Evolutionary conservation across 2,888 invertebrate species (phyloP), one percentile per base, ranked within the genome.

Genomic region (Hypsopygia costalis): DNA sequence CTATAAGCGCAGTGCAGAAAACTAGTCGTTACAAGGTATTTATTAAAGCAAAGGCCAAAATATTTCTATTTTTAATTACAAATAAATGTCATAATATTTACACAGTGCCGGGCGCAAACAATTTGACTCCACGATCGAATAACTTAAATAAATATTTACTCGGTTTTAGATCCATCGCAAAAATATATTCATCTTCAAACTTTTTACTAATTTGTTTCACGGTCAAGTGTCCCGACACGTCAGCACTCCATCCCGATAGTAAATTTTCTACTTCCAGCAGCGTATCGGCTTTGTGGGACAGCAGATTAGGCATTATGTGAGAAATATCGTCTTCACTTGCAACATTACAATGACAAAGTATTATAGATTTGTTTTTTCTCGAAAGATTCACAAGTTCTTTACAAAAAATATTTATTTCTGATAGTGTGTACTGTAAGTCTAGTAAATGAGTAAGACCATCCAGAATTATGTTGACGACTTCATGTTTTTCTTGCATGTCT

Each of bases 381-480:
- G 76, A 62, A 43, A 85, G 61, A 50, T 75, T 70, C 43, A 86
- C 74, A 48, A 90, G 74, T 41, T 80, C 73, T 51, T 83, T 89
- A 53, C 85, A 81, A 67, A 91, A 90, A 31, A 49, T 60, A 54
- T 82, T 88, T 0, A 92, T 81, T 53, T 91, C 82, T 49, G 66
- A 81, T 0, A 91, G 57, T 53, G 77, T 85, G 32, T 90, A 85
- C 33, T 90, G 91, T 46, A 94, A 76, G 71, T 94, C 93, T 61
- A 93, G 88, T 20, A 95, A 80, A 66, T 94, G 93, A 47, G 93
- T 92, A 12, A 95, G 58, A 62, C 95, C 94, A 68, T 95, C 95
- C 41, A 95, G 78, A 34, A 95, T 88, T 32, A 95, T 71, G 51
- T 89, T 91, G 2, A 91, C 88, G 50, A 82, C 64, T 51, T 69